Evolutionary conservation across 2,888 invertebrate genomes (phyloP), one percentile per base, ranked within the genome.

Genomic region (Agrotis exclamationis): DNA sequence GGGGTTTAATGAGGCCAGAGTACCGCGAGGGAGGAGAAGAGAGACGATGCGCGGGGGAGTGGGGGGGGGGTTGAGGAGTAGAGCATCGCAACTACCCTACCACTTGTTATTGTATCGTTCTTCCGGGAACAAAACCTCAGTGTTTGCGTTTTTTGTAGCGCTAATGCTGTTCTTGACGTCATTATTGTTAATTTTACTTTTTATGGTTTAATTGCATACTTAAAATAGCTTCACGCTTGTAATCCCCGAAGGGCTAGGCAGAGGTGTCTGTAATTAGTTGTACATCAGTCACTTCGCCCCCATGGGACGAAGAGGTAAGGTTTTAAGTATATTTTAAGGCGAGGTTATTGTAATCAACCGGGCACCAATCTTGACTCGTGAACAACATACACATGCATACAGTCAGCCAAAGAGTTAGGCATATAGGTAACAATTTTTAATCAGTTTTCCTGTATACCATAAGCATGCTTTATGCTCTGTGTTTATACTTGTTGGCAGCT

Each of bases 1-100:
- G 88, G 87, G 91, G 92, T 93, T 94, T 95, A 94, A 95, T 95
- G 95, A 95, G 94, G 90, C 91, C 89, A 88, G 91, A 88, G 86
- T 80, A 84, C 80, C 76, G 85, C 76, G 79, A 70, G 71, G 77
- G 71, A 70, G 33, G 56, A 56, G 33, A 33, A 33, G 56, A 33
- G 56, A 0, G 33, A 7, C 1, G 53, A 64, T 5, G 24, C 24
- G 16, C 28, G 16, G 18, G 47, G 51, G 54, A n/a, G 65, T 7
- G 24, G 58, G 13, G 28, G 11, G n/a, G 47, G 51, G 54, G 22
- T 45, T 50, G 75, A 65, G 73, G 63, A 73, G 67, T 50, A 63
- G 72, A 63, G 58, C 74, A 68, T 63, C 66, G 72, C 71, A 82
- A 82, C 84, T 80, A 79, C 76, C 75, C 73, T 51, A 63, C 79